Evolutionary conservation across 2,888 invertebrate genomes (phyloP).

Genomic region (Synanthedon andrenaeformis): DNA sequence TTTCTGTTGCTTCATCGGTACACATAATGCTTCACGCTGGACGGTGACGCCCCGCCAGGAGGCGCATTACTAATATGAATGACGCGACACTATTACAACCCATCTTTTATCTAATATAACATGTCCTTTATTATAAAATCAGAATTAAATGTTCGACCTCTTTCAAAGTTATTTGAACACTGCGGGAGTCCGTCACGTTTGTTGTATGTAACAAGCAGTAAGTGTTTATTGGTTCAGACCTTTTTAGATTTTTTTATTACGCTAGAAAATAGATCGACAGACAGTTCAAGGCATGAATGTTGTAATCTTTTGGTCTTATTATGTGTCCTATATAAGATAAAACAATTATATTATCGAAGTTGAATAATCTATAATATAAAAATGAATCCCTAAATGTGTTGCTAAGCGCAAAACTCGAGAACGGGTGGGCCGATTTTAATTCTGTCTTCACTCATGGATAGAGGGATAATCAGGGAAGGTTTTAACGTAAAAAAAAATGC

Average conservation of each 20-base stretch:
- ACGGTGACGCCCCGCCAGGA: conserved; percentile 51
- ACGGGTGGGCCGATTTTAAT: too few relatives aligned
- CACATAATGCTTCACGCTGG: conserved; percentile 21
- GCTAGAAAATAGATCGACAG: conserved; percentile 37
- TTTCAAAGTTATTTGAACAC: conserved; percentile 55
- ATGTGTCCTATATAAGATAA: not conserved
- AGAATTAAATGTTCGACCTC: conserved; percentile 57
- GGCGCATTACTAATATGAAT: conserved; percentile 55
- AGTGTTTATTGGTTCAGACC: conserved; percentile 54
- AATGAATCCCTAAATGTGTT: too few relatives aligned
- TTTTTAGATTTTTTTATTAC: conserved; percentile 29
- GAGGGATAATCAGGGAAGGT: too few relatives aligned
- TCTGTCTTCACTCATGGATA: too few relatives aligned
- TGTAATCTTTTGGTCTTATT: conserved; percentile 1
- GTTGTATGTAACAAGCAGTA: conserved; percentile 37
- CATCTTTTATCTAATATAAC: conserved; percentile 64
- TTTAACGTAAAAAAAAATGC: too few relatives aligned
- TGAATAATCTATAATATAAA: too few relatives aligned
- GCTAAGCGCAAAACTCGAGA: too few relatives aligned
- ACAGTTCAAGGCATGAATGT: conserved; percentile 6
- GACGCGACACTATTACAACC: conserved; percentile 64
- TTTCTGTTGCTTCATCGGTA: conserved; percentile 25
- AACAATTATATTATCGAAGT: conserved; percentile 25
- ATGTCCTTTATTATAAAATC: conserved; percentile 63
- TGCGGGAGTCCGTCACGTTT: conserved; percentile 55